Base-by-base conservation (phyloP, 2,113 vertebrate genomes). In the Phyllopteryx taeniolatus region DNA sequence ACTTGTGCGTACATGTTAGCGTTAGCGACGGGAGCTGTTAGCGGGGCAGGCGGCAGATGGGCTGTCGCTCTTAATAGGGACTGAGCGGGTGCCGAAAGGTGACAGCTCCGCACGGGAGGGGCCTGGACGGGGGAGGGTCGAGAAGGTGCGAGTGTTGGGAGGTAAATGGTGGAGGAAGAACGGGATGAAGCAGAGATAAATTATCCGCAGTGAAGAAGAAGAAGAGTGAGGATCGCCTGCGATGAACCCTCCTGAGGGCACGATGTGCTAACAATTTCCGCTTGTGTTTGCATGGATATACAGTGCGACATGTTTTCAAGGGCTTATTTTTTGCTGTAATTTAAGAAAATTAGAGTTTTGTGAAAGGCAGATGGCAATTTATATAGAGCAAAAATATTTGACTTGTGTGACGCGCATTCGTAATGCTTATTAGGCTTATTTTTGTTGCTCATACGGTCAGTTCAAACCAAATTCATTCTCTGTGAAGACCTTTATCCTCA, bases 61-160 rank as follows among this genome's bases (percentile, higher is more conserved):
- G 92, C 89, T 91, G 91, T 93, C 91, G 90, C 90, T 86, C 91
- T 93, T 92, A 93, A 93, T 92, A 91, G 85, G 86, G 87, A 91
- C 86, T 86, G 87, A 90, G 86, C 79, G 83, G 80, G 86, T 87
- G 89, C 79, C 84, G 85, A 85, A 88, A 89, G 86, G 84, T 89
- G 90, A 89, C 87, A 88, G 86, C 86, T 88, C 81, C 83, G 76
- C 44, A 67, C 83, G 79, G 86, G 87, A 74, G 84, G 75, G 80
- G 82, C 1, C 14, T 43, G 78, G 20, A 56, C 20, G 0, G 42
- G 31, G 66, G 67, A 68, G 79, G 72, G 63, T 69, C 35, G 86
- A 84, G 84, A 81, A 64, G 1, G 63, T 31, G 79, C 22, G 74
- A 60, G 65, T 67, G 69, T 54, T 35, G 65, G 72, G 74, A 75